phyloP scores from a whole-genome alignment of 2,888 invertebrate species.

The Pasiphila rectangulata region DNA sequence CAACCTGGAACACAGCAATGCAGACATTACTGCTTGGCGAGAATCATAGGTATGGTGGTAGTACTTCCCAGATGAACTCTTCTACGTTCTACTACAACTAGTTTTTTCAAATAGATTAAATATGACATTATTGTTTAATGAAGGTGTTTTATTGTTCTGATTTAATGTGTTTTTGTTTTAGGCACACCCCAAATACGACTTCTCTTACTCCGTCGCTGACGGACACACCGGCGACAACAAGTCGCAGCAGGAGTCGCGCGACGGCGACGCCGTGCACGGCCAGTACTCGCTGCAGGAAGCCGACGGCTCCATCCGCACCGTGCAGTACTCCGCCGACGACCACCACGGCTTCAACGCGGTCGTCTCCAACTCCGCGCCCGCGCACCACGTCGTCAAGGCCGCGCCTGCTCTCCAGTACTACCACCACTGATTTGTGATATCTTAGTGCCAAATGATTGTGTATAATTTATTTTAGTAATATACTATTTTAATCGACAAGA shows the following conservation, averaged over 20 bases:
- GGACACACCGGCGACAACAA: constrained; percentile 81
- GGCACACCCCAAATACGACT: constrained; percentile 74
- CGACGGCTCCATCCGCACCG: constrained; percentile 78
- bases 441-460: constrained; percentile 22
- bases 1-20: no score
- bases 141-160: neutral
- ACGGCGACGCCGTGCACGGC: constrained; percentile 79
- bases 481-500: constrained; percentile 14
- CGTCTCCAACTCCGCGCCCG: no score
- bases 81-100: no score
- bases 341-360: constrained; percentile 74
- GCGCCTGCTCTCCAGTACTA: constrained; percentile 43
- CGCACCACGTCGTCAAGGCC: constrained; percentile 37
- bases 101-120: no score
- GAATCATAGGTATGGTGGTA: no score
- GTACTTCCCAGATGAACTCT: no score
- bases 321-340: constrained; percentile 77
- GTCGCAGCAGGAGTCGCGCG: constrained; percentile 75
- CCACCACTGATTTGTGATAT: constrained; percentile 39
- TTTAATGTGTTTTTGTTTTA: constrained; percentile 23
- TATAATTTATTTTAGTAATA: constrained; percentile 32
- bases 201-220: constrained; percentile 79
- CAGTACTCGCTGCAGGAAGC: constrained; percentile 78
- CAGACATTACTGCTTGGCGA: no score
- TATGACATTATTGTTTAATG: neutral